Base-by-base conservation (phyloP, 2,113 vertebrate genomes). In the Axis porcinus region DNA sequence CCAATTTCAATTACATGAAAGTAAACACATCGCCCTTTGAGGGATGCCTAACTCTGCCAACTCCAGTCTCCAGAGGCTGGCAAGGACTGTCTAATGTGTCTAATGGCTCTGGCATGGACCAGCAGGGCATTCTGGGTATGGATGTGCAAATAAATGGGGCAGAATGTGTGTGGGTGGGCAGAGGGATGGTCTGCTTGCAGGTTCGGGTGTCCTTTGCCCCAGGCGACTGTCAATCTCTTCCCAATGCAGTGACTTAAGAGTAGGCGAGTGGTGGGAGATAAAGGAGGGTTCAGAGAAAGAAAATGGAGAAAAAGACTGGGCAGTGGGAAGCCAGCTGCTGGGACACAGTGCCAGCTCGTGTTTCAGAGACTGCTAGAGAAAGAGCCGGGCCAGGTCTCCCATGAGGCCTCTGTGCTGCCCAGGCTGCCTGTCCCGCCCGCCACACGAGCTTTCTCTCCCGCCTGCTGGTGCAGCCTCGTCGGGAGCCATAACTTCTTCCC, bases 71-170 rank as follows among this genome's bases (percentile, higher is more conserved):
- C 85, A 93, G 94, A 97, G 0, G 0, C 86, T 97, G 97, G 76
- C 95, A 82, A 92, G 5, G 52, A 45, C 76, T 7, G 23, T 25
- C 90, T 33, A 11, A 54, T 28, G 21, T 60, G 52, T 62, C 64
- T 50, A 76, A 43, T 47, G 94, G 40, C 36, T 86, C 89, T 97
- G 94, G 81, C 23, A 0, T 91, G 84, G 93, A 60, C 64, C 62
- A 54, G 87, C 55, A 67, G 85, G 47, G 90, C 86, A 94, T 94
- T 97, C 78, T 97, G 88, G 93, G 93, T 81, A 96, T 96, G 94
- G 96, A 97, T 47, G 84, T 97, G 88, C 86, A 98, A 94, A 97
- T 91, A 84, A 76, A 3, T 23, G 76, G 86, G 81, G n/a, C 19
- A 74, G 57, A 91, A 60, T 89, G 25, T 81, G 43, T 57, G 96